Evolutionary conservation across 2,888 invertebrate species (phyloP).

Genomic region (Lottia gigantea): DNA sequence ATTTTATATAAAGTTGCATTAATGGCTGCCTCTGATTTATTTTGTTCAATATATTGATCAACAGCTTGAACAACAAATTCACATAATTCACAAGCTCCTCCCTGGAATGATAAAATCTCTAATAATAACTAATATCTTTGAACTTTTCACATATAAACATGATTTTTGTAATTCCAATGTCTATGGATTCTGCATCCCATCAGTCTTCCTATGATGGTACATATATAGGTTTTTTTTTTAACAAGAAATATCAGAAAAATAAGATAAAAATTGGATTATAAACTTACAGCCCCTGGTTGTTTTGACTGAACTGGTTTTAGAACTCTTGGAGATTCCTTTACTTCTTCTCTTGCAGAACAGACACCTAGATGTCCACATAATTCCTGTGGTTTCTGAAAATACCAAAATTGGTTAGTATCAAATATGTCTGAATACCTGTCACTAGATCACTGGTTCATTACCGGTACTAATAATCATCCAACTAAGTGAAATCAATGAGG

Average conservation of each 20-base stretch:
- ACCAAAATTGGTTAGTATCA: not conserved
- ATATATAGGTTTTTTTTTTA: too few species aligned
- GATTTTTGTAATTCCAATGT: too few species aligned
- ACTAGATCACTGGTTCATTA: too few species aligned
- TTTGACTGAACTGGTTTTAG: not conserved
- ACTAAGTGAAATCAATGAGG: not conserved
- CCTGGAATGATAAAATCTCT: too few species aligned
- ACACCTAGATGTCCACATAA: conserved; percentile 3
- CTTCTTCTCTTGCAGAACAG: not conserved
- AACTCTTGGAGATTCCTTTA: not conserved
- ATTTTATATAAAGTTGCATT: conserved; percentile 19
- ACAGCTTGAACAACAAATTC: conserved; percentile 21
- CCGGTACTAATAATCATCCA: too few species aligned
- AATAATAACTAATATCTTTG: too few species aligned
- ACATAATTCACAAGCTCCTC: conserved; percentile 21
- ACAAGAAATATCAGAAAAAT: too few species aligned
- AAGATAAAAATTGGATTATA: not conserved
- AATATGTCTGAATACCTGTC: too few species aligned
- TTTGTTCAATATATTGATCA: conserved; percentile 17
- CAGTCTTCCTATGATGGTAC: too few species aligned
- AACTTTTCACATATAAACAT: too few species aligned
- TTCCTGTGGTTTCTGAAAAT: conserved; percentile 12
- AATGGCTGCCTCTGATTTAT: conserved; percentile 14
- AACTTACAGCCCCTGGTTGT: not conserved
- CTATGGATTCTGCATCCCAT: too few species aligned